Conservation (phyloP, 2,888 invertebrate genomes). For the Eupithecia inturbata region DNA sequence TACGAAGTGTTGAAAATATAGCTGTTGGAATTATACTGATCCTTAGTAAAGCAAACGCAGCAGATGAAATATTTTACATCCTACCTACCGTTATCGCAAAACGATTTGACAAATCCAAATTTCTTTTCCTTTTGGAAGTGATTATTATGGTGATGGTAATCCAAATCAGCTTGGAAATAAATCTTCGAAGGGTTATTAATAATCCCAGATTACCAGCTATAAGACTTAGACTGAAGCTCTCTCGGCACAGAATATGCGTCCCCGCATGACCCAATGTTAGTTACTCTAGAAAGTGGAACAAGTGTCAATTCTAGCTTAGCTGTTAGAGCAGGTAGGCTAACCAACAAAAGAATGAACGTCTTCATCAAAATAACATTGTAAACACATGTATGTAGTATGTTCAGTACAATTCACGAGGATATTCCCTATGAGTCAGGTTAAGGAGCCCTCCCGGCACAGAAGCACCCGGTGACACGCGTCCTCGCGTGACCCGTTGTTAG, state of each 20-base stretch:
- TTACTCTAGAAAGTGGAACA: constrained; percentile 12
- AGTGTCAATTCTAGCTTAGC: not conserved
- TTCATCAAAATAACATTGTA: not conserved
- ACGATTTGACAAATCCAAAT: not conserved
- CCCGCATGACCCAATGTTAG: constrained; percentile 26
- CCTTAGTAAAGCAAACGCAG: not conserved
- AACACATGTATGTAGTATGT: not conserved
- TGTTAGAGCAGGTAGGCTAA: not conserved
- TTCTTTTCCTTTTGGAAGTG: no score
- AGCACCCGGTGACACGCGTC: constrained; percentile 28
- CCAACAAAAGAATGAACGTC: not conserved
- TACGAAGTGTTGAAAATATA: not conserved
- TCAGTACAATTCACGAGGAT: constrained; percentile 11
- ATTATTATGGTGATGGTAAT: no score
- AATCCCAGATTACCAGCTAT: not conserved
- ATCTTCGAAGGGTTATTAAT: not conserved
- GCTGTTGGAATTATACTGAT: not conserved
- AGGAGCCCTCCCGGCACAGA: constrained; percentile 30
- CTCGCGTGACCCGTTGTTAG: constrained; percentile 31
- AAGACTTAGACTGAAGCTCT: not conserved
- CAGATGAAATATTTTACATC: not conserved
- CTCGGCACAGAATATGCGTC: constrained; percentile 21
- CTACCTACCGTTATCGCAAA: not conserved
- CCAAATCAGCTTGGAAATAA: no score
- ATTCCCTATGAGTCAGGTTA: constrained; percentile 30